phyloP scores from a whole-genome alignment of 1,140 invertebrate genomes.

The Drosophila nigromelanica region DNA sequence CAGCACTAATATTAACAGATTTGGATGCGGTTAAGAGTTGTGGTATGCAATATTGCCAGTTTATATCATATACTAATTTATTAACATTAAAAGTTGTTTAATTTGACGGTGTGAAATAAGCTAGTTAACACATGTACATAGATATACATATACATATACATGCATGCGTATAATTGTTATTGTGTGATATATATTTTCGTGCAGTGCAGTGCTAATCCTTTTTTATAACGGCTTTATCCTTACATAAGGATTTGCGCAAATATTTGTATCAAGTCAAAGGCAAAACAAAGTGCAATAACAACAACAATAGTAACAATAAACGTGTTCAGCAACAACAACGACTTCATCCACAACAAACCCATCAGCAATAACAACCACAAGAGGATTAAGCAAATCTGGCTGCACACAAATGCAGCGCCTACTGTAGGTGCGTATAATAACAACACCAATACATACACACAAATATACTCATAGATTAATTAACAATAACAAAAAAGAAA shows the following conservation, averaged over 20 bases:
- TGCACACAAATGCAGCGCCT: slow-evolving; percentile 46
- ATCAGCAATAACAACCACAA: slow-evolving; percentile 34
- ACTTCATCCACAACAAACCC: slow-evolving; percentile 13
- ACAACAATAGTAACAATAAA: slow-evolving; percentile 40
- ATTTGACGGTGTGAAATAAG: background rate
- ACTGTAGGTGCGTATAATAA: slow-evolving; percentile 39
- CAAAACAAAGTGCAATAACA: slow-evolving; percentile 38
- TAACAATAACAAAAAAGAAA: slow-evolving; percentile 17
- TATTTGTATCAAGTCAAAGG: slow-evolving; percentile 13
- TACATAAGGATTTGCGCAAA: slow-evolving; percentile 45
- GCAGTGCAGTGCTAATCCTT: slow-evolving; percentile 40
- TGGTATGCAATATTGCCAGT: too few relatives aligned
- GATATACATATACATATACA: background rate
- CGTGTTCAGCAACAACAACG: slow-evolving; percentile 61
- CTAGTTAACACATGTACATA: background rate
- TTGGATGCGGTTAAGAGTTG: too few relatives aligned
- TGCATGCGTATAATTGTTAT: slow-evolving; percentile 2
- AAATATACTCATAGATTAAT: slow-evolving; percentile 5
- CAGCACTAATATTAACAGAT: too few relatives aligned
- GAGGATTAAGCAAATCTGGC: slow-evolving; percentile 8
- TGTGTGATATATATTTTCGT: slow-evolving; percentile 20
- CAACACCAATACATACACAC: slow-evolving; percentile 11
- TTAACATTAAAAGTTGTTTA: too few relatives aligned
- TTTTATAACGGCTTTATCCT: slow-evolving; percentile 40
- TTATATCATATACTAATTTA: too few relatives aligned